Percentiles rank a stretch among this genome's conserved stretches.
Conservation (phyloP, 2,888 invertebrate species). For the Crepidodera aurea region DNA sequence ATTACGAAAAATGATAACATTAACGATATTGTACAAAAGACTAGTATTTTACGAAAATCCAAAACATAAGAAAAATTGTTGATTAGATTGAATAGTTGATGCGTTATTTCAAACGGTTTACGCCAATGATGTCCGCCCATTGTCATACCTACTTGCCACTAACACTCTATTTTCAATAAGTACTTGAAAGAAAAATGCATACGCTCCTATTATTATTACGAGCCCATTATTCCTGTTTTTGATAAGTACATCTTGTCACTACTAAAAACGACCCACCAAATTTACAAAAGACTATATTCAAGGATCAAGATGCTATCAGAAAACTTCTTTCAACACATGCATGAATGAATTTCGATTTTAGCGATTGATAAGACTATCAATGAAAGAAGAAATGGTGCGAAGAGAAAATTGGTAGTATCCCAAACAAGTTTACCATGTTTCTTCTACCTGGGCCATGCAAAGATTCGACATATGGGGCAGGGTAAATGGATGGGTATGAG, state of each 20-base stretch:
- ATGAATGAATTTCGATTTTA: constrained; percentile 10
- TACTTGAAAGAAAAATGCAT: too few relatives aligned
- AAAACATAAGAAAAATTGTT: too few relatives aligned
- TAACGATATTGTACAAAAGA: too few relatives aligned
- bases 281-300: neutral
- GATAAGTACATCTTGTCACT: neutral
- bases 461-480: neutral
- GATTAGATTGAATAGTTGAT: too few relatives aligned
- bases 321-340: neutral
- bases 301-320: neutral
- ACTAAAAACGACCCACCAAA: neutral
- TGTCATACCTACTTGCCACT: too few relatives aligned
- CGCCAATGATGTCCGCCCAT: too few relatives aligned
- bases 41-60: too few relatives aligned
- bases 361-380: constrained; percentile 12
- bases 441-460: constrained; percentile 10
- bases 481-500: neutral
- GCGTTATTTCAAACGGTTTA: too few relatives aligned
- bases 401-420: constrained; percentile 15
- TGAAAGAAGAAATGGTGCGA: constrained; percentile 14
- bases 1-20: too few relatives aligned
- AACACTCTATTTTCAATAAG: too few relatives aligned
- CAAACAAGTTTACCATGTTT: neutral
- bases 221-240: neutral
- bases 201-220: too few relatives aligned